These are phyloP conservation scores for Leptoteleia sp. DNA, from an alignment of 1,140 invertebrate genomes.

Conservation along the genomic window DNA sequence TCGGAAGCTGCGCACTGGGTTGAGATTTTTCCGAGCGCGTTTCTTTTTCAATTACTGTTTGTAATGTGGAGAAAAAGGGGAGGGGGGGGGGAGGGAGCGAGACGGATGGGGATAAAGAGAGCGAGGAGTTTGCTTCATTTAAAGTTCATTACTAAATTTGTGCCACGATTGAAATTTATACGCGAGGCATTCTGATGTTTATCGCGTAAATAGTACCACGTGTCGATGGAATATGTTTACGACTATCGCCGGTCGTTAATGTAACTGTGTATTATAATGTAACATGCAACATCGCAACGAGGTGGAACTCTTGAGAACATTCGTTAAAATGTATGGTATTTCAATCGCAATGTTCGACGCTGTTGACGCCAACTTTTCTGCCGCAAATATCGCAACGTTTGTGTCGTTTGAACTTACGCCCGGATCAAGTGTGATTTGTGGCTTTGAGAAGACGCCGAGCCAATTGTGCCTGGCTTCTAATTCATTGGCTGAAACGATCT, in stretches of 20 bases:
- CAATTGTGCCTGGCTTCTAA: too few species aligned
- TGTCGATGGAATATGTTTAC: conserved; percentile 59
- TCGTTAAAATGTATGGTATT: conserved; percentile 33
- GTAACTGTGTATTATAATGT: conserved; percentile 58
- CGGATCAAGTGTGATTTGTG: too few species aligned
- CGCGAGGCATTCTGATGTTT: conserved; percentile 50
- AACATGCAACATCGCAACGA: conserved; percentile 38
- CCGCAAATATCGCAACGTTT: too few species aligned
- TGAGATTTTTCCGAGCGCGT: too few species aligned
- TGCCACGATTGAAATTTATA: conserved; percentile 46
- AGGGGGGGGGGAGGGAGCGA: too few species aligned
- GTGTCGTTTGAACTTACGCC: too few species aligned
- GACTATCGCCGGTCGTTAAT: conserved; percentile 46
- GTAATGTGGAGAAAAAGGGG: too few species aligned
- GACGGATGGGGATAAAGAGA: too few species aligned
- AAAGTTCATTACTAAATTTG: conserved; percentile 45
- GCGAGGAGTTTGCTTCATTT: conserved; percentile 8
- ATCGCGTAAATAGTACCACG: conserved; percentile 55
- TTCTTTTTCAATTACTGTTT: background rate
- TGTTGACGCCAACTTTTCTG: conserved; percentile 13
- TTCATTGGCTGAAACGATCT: too few species aligned
- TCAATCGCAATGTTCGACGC: conserved; percentile 11
- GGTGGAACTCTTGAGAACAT: conserved; percentile 18
- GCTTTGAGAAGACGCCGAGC: too few species aligned
- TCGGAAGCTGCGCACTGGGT: too few species aligned